Evolutionary conservation across 2,113 vertebrate species (phyloP), one percentile per base, ranked within the genome.

Genomic region (Limanda limanda): DNA sequence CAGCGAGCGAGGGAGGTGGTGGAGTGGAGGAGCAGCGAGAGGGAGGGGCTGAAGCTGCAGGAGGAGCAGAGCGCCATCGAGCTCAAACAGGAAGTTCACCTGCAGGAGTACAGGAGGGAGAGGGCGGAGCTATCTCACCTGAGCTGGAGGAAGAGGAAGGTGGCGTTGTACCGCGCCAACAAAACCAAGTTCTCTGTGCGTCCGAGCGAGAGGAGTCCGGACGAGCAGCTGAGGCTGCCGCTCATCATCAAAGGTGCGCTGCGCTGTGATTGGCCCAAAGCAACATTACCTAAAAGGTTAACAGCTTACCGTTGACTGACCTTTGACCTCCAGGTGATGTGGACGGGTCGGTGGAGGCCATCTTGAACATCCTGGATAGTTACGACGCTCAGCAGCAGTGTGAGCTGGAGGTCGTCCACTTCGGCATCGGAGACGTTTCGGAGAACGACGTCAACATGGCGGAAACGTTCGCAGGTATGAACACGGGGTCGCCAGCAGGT

Each of bases 381-480:
- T 99, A 99, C 0, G 95, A 98, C 25, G 95, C 95, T 3, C 86
- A 96, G 6, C 86, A 95, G 0, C 95, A 99, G 76, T 99, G 97
- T 76, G 91, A 92, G 65, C 78, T 99, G 83, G 94, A 98, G 3
- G 56, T 99, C 11, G 31, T 99, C 24, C 95, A 98, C 92, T 97
- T 95, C 52, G 97, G 98, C 78, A 85, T 97, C 31, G 98, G 98
- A 35, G 97, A 99, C 60, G 68, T 99, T 72, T 95, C 90, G 4
- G 97, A 99, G 92, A 98, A 93, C 1, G 98, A 99, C 80, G 6
- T 99, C 79, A 95, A 25, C 78, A 92, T 99, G 86, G 98, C 98
- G 2, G 95, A 96, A 71, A 86, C 92, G 0, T 99, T 99, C 88
- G 75, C 93, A 73, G 97, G 98, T 98, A 87, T 0, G 4, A 21